Evolutionary conservation across 2,113 vertebrate species (phyloP).

Genomic region (Pedionomus torquatus): DNA sequence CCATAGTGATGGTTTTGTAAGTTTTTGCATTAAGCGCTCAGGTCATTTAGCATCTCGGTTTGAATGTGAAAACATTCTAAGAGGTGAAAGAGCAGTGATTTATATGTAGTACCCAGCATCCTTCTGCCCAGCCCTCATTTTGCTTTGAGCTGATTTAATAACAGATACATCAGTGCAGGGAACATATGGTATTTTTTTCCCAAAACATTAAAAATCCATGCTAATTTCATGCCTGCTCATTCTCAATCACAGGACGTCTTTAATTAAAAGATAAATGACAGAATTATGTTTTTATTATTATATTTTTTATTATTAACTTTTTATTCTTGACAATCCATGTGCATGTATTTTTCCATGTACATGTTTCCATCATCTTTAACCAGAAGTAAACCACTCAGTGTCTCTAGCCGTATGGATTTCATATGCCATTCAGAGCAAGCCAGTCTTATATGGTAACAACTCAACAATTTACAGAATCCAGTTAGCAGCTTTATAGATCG

Average conservation of each 20-base stretch:
- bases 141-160: background rate
- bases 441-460: conserved; percentile 62
- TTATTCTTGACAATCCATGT: conserved; percentile 6
- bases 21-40: background rate
- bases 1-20: background rate
- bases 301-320: conserved; percentile 38
- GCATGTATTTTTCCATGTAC: too few relatives aligned
- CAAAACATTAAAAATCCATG: conserved; percentile 1
- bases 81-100: conserved; percentile 28
- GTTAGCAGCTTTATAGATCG: conserved; percentile 64
- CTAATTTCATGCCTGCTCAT: background rate
- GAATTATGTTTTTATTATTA: conserved; percentile 51
- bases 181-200: background rate
- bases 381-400: conserved; percentile 13
- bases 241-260: background rate
- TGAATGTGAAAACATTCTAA: conserved; percentile 25
- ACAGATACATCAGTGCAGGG: background rate
- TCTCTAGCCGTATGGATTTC: conserved; percentile 54
- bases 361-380: conserved; percentile 44
- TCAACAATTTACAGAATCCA: conserved; percentile 70
- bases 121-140: background rate
- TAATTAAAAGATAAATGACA: conserved; percentile 59
- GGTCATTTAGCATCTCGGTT: conserved; percentile 6
- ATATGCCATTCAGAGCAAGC: background rate
- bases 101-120: background rate